A percentile compares a stretch with the other conserved stretches of the same genome.
Conservation (phyloP, 2,888 invertebrate species). For the Carterocephalus palaemon region DNA sequence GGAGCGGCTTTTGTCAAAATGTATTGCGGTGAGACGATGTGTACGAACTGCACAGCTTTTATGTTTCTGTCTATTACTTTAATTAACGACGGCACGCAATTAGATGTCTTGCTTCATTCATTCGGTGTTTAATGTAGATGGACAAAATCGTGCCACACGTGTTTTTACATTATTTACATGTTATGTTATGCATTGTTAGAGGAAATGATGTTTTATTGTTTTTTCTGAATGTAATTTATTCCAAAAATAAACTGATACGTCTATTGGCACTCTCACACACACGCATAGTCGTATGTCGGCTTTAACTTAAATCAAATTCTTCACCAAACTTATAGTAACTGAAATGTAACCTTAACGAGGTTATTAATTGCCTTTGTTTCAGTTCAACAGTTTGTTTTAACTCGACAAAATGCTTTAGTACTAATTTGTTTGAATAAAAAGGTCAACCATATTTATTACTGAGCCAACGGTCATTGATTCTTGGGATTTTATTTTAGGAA, state of each 20-base stretch:
- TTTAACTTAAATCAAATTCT: background rate
- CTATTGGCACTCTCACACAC: slow-evolving; percentile 62
- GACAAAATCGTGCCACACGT: slow-evolving; percentile 7
- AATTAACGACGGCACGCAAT: slow-evolving; percentile 68
- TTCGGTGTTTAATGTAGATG: slow-evolving; percentile 42
- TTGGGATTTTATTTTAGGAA: no score
- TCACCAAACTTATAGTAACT: no score
- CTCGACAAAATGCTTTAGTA: no score
- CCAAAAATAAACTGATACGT: background rate
- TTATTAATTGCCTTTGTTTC: no score
- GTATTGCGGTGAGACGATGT: slow-evolving; percentile 76
- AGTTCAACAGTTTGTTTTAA: no score
- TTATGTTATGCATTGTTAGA: background rate
- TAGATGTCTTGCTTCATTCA: slow-evolving; percentile 49
- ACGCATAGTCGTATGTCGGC: background rate
- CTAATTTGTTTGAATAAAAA: no score
- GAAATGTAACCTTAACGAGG: no score
- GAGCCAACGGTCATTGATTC: no score
- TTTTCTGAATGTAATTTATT: no score
- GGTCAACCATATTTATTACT: no score
- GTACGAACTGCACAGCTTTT: slow-evolving; percentile 59
- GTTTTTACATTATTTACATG: background rate
- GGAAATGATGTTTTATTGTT: background rate
- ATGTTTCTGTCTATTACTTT: slow-evolving; percentile 51
- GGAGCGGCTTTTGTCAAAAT: slow-evolving; percentile 68